Percentiles rank a stretch among this genome's conserved stretches.
These are phyloP conservation scores for Rapana venosa DNA, from an alignment of 2,888 invertebrate genomes.

Conservation along the genomic window DNA sequence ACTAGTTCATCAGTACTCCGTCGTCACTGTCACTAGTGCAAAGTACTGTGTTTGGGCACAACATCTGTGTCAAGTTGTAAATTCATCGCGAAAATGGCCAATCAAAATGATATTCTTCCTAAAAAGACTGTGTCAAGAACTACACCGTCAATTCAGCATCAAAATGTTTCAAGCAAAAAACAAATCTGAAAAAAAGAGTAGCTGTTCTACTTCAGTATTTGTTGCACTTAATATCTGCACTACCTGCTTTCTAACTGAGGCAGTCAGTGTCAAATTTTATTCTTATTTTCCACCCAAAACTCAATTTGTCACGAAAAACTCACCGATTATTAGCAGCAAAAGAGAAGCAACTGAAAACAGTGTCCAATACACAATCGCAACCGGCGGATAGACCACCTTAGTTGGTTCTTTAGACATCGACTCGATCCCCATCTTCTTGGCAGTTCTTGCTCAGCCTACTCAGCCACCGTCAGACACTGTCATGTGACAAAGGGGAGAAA, in stretches of 20 bases:
- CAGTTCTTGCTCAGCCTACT: not conserved
- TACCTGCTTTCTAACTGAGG: not conserved
- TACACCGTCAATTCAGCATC: too few species aligned
- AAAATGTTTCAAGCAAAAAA: too few species aligned
- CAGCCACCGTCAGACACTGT: not conserved
- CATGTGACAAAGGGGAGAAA: conserved; percentile 41
- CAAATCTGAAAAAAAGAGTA: too few species aligned
- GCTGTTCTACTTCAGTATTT: too few species aligned
- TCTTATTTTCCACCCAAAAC: not conserved
- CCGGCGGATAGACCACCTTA: conserved; percentile 46
- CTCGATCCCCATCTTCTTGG: conserved; percentile 36
- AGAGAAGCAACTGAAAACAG: conserved; percentile 39
- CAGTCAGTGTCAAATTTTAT: conserved; percentile 31
- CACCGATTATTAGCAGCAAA: conserved; percentile 46
- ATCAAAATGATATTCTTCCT: too few species aligned
- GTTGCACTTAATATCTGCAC: conserved; percentile 31
- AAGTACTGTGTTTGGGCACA: too few species aligned
- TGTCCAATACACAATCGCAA: conserved; percentile 43
- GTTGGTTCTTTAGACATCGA: conserved; percentile 47
- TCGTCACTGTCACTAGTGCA: too few species aligned
- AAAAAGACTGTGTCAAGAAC: too few species aligned
- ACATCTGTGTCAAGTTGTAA: too few species aligned
- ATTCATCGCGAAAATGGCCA: too few species aligned
- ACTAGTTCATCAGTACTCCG: too few species aligned
- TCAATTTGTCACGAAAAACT: conserved; percentile 26